Conservation (phyloP, 2,113 vertebrate genomes). For the Felis chaus region DNA sequence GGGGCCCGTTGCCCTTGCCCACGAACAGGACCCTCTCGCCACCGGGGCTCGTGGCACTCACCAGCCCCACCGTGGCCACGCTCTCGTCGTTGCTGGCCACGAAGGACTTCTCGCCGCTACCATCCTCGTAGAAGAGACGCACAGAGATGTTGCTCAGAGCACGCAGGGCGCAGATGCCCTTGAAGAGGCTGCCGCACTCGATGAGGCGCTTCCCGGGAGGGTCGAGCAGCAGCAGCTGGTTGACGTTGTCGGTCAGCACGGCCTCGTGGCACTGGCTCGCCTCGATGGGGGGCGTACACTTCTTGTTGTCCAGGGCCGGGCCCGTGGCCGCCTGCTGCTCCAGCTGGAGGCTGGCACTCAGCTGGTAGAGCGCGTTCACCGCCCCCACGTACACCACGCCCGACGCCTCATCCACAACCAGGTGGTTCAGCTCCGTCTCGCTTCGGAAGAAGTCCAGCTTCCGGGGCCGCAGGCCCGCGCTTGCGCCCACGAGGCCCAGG, state of each 20-base stretch:
- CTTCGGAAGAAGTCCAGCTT: slow-evolving; percentile 82
- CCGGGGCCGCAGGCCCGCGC: slow-evolving; percentile 65
- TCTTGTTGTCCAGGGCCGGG: slow-evolving; percentile 89
- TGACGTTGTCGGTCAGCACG: slow-evolving; percentile 88
- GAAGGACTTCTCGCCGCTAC: slow-evolving; percentile 95
- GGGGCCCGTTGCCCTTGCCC: slow-evolving; percentile 93
- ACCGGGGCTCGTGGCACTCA: slow-evolving; percentile 83
- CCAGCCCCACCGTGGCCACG: slow-evolving; percentile 93
- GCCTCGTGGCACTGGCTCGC: slow-evolving; percentile 88
- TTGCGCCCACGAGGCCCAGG: slow-evolving; percentile 67
- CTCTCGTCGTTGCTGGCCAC: slow-evolving; percentile 93
- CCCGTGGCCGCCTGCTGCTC: slow-evolving; percentile 83
- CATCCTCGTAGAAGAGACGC: slow-evolving; percentile 90
- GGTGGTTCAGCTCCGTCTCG: slow-evolving; percentile 89
- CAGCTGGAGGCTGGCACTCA: slow-evolving; percentile 82
- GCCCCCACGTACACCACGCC: slow-evolving; percentile 93
- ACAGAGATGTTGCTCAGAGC: slow-evolving; percentile 87
- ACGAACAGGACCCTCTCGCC: slow-evolving; percentile 89
- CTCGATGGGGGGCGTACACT: slow-evolving; percentile 94
- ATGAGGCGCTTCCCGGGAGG: slow-evolving; percentile 82
- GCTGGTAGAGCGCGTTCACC: slow-evolving; percentile 92
- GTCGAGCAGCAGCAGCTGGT: slow-evolving; percentile 95
- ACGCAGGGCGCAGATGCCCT: slow-evolving; percentile 94
- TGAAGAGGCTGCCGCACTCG: slow-evolving; percentile 94
- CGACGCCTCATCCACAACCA: slow-evolving; percentile 87